Base-by-base conservation (phyloP, 2,888 invertebrate genomes). In the Sylvicola fuscatus region DNA sequence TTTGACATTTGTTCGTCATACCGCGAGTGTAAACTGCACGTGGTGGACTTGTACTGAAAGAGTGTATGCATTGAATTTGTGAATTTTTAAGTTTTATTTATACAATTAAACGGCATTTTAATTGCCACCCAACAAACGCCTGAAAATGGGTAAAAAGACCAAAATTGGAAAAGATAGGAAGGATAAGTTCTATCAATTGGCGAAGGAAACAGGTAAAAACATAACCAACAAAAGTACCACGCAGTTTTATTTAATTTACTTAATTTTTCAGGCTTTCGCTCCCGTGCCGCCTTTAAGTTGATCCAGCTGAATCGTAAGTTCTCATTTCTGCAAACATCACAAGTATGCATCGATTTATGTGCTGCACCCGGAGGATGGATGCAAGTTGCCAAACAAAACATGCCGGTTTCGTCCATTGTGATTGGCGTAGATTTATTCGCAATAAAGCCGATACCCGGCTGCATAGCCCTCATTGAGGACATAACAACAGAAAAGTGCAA, bases 311-410 rank as follows among this genome's bases (percentile, higher is more conserved):
- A 99, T 61, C 70, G 95, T 42, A 93, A 93, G 56, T 98, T 87
- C 62, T 87, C 89, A 36, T 98, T 99, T 58, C 64, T 99, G 5
- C 89, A 97, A 67, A 82, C 79, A 51, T 86, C 95, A 1, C 71
- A 87, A 65, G 93, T 98, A 66, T 83, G 92, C 46, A 73, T 99
- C 49, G 98, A 99, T 68, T 64, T 99, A 41, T 99, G 98, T 62
- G 98, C 98, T 11, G 98, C 98, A 2, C 98, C 98, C 1, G 97
- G 97, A 51, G 95, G 95, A 46, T 97, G 98, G 97, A 86, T 97
- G 79, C 98, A 89, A 61, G 97, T 98, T 36, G 97, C 95, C 33
- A 79, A 82, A 48, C 83, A 98, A 56, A 87, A 92, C 54, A 95
- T 97, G 89, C 97, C 98, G 0, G 70, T 93, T 0, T 92, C 93